phyloP scores from a whole-genome alignment of 2,113 vertebrate genomes.

The Gadus macrocephalus region DNA sequence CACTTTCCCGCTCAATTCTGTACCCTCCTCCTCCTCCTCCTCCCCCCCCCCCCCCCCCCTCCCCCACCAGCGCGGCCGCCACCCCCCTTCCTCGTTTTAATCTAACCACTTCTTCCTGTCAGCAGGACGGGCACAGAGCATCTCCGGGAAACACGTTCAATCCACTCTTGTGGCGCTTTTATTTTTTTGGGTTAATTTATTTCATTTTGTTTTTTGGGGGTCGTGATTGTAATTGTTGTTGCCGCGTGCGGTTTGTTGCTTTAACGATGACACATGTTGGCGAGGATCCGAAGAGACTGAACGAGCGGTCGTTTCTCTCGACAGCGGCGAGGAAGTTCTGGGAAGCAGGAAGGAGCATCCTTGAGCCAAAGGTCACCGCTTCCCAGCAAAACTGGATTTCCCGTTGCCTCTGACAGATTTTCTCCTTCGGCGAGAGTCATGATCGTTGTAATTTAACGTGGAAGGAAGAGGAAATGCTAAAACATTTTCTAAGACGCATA shows the following conservation, averaged over 20 bases:
- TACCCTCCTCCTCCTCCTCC: constrained; percentile 8
- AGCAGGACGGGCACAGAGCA: constrained; percentile 43
- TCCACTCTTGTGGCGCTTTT: constrained; percentile 44
- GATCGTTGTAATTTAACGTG: constrained; percentile 53
- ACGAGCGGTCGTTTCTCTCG: constrained; percentile 18
- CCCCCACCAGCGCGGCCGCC: background rate
- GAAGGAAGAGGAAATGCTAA: constrained; percentile 30
- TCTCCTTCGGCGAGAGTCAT: constrained; percentile 42
- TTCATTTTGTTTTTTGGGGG: background rate
- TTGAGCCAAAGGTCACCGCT: constrained; percentile 52
- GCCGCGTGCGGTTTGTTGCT: constrained; percentile 28
- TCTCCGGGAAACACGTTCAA: constrained; percentile 67
- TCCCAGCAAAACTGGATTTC: constrained; percentile 45
- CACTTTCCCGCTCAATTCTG: constrained; percentile 51
- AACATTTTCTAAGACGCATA: constrained; percentile 36
- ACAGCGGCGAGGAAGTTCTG: constrained; percentile 49
- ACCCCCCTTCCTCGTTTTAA: background rate
- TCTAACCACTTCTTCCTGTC: constrained; percentile 56
- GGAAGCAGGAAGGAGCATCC: constrained; percentile 43
- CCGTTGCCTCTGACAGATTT: constrained; percentile 42
- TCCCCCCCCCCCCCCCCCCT: constrained; percentile 17
- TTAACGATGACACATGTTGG: constrained; percentile 60
- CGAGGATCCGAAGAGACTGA: constrained; percentile 46
- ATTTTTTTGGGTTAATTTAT: constrained; percentile 34
- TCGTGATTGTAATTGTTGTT: constrained; percentile 28